Evolutionary conservation across 2,888 invertebrate genomes (phyloP), one percentile per base, ranked within the genome.

Genomic region (Sicus ferrugineus): DNA sequence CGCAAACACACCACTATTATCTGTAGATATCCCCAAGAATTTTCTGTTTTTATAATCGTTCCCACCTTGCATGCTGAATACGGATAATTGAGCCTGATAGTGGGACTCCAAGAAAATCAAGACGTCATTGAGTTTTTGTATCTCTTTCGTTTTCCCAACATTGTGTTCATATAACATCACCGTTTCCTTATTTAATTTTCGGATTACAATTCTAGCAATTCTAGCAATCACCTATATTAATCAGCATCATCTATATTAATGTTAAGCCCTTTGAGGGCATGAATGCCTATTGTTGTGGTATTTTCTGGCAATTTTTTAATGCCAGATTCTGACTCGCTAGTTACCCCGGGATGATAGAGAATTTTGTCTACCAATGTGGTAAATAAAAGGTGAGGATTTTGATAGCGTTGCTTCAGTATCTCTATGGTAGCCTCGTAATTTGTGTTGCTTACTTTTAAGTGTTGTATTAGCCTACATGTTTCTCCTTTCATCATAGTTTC

Each of bases 331-430:
- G n/a, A n/a, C n/a, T n/a, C n/a, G n/a, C n/a, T n/a, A n/a, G n/a
- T n/a, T n/a, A n/a, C n/a, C n/a, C n/a, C n/a, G n/a, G n/a, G 26
- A 23, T 54, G 54, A 54, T 54, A 23, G 26, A 54, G 26, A 26
- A 54, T 2, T 54, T 54, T 54, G 54, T 54, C 54, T 54, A 54
- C 54, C 54, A 54, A 54, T 54, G 54, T 54, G 54, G 23, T 54
- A 9, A 54, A 54, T 23, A 54, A 26, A 14, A 54, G 54, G 26
- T 26, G 54, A 54, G 26, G 54, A 26, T 54, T 54, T 54, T 54
- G 26, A 26, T 54, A 54, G 6, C 54, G 54, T 54, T 54, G 54
- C 26, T n/a, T 26, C 26, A 54, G 26, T 26, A 54, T 2, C n/a
- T 54, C 11, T 16, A 54, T 3, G 23, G 21, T 26, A 52, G 52